These are phyloP conservation scores for Plutomurus gul DNA, from an alignment of 1,140 invertebrate species.

Conservation along the genomic window DNA sequence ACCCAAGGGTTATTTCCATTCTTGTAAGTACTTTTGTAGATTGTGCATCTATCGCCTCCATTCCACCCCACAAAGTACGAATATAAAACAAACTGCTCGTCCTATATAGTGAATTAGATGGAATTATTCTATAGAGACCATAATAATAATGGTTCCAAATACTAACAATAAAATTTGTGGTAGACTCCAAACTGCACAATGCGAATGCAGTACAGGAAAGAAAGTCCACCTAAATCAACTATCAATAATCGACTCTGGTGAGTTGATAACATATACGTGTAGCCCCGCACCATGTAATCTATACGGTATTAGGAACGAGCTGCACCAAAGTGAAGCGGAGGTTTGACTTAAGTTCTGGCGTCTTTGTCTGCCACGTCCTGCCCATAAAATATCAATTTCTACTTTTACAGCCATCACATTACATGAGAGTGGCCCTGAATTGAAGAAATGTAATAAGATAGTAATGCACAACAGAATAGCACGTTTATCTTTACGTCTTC, in stretches of 20 bases:
- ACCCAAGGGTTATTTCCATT: no score
- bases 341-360: slow-evolving; percentile 7
- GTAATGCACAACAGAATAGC: slow-evolving; percentile 3
- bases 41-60: no score
- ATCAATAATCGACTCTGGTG: neutral
- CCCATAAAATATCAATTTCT: slow-evolving; percentile 30
- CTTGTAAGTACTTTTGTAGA: no score
- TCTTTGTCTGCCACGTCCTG: slow-evolving; percentile 24
- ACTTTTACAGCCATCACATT: slow-evolving; percentile 29
- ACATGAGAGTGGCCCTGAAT: slow-evolving; percentile 23
- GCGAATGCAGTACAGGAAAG: neutral
- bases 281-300: no score
- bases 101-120: no score
- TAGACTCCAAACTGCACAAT: neutral
- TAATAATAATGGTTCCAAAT: no score
- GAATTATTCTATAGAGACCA: no score
- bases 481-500: neutral
- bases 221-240: neutral
- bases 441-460: slow-evolving; percentile 5
- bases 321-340: neutral
- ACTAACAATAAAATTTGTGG: neutral
- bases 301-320: neutral
- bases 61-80: no score
- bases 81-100: no score
- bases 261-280: neutral